A percentile compares a stretch with the other conserved stretches of the same genome.
Conservation (phyloP, 1,140 invertebrate genomes). For the Semibalanus balanoides region DNA sequence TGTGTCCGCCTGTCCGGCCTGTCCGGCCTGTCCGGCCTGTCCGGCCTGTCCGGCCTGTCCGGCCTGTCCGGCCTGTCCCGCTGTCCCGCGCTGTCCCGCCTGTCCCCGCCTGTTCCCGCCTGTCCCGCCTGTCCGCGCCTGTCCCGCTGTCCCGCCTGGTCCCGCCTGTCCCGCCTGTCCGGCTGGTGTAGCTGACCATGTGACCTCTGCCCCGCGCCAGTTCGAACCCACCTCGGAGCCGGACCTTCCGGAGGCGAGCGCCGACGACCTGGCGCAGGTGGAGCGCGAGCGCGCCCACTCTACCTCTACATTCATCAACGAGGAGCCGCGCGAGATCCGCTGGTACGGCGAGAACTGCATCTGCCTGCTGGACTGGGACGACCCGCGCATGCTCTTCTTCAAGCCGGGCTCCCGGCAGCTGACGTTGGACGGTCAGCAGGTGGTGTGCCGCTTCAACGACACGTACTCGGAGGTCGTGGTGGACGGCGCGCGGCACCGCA, state of each 20-base stretch:
- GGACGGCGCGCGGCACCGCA: conserved; percentile 38
- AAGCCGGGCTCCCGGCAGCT: conserved; percentile 28
- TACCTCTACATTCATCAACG: conserved; percentile 46
- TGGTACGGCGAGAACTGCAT: conserved; percentile 72
- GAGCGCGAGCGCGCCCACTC: conserved; percentile 17
- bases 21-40: no score
- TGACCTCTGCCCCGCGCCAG: background rate
- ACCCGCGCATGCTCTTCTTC: conserved; percentile 70
- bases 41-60: no score
- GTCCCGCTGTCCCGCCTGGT: background rate
- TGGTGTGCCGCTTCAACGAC: conserved; percentile 22
- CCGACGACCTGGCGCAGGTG: conserved; percentile 17
- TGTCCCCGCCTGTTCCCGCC: background rate
- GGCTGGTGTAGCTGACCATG: no score
- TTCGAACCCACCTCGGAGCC: background rate
- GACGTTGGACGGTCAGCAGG: conserved; percentile 24
- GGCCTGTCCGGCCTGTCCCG: no score
- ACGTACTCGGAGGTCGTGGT: conserved; percentile 28
- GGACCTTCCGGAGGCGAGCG: conserved; percentile 19
- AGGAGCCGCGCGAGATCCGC: conserved; percentile 60
- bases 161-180: background rate
- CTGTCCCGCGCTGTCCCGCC: no score
- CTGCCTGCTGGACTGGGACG: conserved; percentile 64
- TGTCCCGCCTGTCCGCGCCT: background rate
- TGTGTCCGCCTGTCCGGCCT: no score